Conservation (phyloP, 1,140 invertebrate species). For the Proales similis region DNA sequence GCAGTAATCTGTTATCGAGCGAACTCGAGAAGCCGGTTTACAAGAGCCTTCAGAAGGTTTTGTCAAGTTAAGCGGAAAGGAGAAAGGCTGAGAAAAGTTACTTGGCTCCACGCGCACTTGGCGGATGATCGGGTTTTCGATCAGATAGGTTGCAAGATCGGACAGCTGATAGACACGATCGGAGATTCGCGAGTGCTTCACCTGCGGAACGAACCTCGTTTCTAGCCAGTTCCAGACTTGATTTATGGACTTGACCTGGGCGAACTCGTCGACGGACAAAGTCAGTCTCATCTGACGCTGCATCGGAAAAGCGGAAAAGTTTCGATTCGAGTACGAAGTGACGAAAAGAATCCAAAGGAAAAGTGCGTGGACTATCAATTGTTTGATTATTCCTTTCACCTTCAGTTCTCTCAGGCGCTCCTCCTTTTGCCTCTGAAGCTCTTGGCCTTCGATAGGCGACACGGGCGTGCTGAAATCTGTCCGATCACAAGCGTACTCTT, state of each 20-base stretch:
- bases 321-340: conserved; percentile 9
- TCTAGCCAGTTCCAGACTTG: too few species aligned
- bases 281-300: conserved; percentile 7
- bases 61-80: too few species aligned
- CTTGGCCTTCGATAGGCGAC: conserved; percentile 50
- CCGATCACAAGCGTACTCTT: background rate
- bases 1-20: background rate
- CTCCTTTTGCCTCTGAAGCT: background rate
- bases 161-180: too few species aligned
- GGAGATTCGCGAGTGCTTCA: too few species aligned
- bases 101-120: too few species aligned
- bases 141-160: too few species aligned
- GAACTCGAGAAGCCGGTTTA: background rate
- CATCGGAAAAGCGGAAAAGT: background rate
- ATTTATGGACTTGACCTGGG: too few species aligned
- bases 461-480: background rate
- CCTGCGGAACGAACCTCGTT: too few species aligned
- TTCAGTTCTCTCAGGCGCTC: background rate
- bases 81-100: too few species aligned
- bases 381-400: conserved; percentile 1
- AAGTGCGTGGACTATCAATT: conserved; percentile 2
- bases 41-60: too few species aligned
- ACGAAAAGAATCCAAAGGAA: conserved; percentile 13
- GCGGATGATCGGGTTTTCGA: too few species aligned
- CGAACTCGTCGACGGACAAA: too few species aligned